A percentile compares a stretch with the other conserved stretches of the same genome.
These are phyloP conservation scores for Malacosoma neustria DNA, from an alignment of 2,888 invertebrate genomes.

Conservation along the genomic window DNA sequence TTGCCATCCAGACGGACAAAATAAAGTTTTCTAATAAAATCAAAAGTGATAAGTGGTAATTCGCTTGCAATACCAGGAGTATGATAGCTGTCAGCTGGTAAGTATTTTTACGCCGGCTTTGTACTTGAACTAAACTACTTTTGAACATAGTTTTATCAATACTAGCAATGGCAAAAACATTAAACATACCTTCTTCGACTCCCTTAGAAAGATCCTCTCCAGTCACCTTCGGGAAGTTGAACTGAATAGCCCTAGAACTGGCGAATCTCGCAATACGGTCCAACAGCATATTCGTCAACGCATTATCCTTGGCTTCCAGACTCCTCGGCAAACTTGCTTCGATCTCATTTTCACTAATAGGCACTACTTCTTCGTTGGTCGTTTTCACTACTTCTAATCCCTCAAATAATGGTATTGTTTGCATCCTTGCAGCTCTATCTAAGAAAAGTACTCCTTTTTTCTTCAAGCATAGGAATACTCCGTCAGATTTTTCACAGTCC, in stretches of 20 bases:
- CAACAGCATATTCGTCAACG: slow-evolving; percentile 80
- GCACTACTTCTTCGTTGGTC: slow-evolving; percentile 51
- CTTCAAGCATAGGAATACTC: slow-evolving; percentile 84
- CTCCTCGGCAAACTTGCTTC: slow-evolving; percentile 81
- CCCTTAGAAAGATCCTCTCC: slow-evolving; percentile 80
- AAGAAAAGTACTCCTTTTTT: slow-evolving; percentile 87
- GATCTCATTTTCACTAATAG: slow-evolving; percentile 79
- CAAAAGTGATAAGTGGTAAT: too few relatives aligned
- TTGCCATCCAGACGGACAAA: too few relatives aligned
- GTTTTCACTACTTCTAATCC: slow-evolving; percentile 80
- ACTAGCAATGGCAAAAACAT: not conserved
- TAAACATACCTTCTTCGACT: slow-evolving; percentile 81
- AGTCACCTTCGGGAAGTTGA: slow-evolving; percentile 83
- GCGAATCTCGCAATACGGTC: slow-evolving; percentile 82
- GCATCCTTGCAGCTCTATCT: slow-evolving; percentile 83
- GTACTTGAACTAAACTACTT: not conserved
- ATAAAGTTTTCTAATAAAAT: too few relatives aligned
- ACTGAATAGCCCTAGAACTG: slow-evolving; percentile 83
- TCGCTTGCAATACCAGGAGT: too few relatives aligned
- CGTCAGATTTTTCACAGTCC: slow-evolving; percentile 82
- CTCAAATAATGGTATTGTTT: slow-evolving; percentile 74
- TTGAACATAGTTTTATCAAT: too few relatives aligned
- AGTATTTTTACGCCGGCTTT: too few relatives aligned
- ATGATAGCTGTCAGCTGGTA: too few relatives aligned
- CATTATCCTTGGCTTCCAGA: slow-evolving; percentile 78